phyloP scores from a whole-genome alignment of 2,888 invertebrate species.

The Anarsia innoxiella region DNA sequence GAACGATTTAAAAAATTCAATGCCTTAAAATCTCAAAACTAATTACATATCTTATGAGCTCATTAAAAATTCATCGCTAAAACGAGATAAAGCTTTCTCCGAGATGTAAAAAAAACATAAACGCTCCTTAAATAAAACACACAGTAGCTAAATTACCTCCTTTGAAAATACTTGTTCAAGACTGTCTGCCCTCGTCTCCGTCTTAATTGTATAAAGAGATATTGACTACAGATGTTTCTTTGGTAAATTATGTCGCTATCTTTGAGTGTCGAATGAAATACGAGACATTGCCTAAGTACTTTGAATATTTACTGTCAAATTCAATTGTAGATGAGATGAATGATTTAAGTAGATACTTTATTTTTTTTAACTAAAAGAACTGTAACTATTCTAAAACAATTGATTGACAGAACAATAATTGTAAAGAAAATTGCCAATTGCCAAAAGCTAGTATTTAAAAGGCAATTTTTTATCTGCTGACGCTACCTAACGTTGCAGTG shows the following conservation, averaged over 20 bases:
- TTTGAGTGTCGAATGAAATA: constrained; percentile 58
- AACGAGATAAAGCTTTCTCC: not conserved
- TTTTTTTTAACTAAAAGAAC: too few species aligned
- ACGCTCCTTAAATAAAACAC: constrained; percentile 25
- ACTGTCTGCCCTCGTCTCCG: constrained; percentile 53
- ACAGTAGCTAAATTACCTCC: constrained; percentile 50
- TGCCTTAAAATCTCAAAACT: too few species aligned
- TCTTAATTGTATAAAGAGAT: constrained; percentile 70
- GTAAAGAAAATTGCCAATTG: too few species aligned
- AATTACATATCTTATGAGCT: constrained; percentile 1
- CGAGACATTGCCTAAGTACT: constrained; percentile 37
- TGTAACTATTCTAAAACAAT: too few species aligned
- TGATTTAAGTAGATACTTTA: too few species aligned
- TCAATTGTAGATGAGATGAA: too few species aligned
- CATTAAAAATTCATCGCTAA: not conserved
- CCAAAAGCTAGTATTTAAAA: not conserved
- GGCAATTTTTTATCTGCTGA: constrained; percentile 31
- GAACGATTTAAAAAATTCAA: not conserved
- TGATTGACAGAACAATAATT: too few species aligned
- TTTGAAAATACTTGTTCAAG: constrained; percentile 61
- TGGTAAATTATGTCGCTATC: constrained; percentile 55
- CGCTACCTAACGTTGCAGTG: constrained; percentile 51
- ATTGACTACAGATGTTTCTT: constrained; percentile 67
- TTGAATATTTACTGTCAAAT: too few species aligned
- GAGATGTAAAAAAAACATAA: constrained; percentile 2